Evolutionary conservation across 2,888 invertebrate genomes (phyloP), one percentile per base, ranked within the genome.

Genomic region (Stenoptilia bipunctidactyla): DNA sequence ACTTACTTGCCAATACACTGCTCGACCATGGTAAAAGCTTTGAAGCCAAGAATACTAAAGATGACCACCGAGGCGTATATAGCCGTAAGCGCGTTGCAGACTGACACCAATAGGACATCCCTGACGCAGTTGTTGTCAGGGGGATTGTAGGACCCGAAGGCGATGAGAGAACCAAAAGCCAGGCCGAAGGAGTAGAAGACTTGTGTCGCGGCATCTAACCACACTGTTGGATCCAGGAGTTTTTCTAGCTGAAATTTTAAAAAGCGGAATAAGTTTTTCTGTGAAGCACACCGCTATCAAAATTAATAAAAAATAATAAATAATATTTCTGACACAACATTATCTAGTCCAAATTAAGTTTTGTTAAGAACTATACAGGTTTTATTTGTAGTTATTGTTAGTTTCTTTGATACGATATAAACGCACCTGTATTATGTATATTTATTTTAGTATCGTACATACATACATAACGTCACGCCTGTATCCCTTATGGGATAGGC

Each of bases 121-220:
- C 94, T 85, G 39, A 96, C 94, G 70, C 96, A 96, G 85, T 97
- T 95, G 85, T 97, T 97, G 69, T 96, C 92, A 1, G 94, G 92
- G 0, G 94, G 92, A 71, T 97, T 97, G 85, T 97, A 97, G 50
- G 96, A 96, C 40, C 97, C 96, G 70, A 97, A 97, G 1, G 97
- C 96, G 56, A 97, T 96, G 43, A 97, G 85, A 1, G 96, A 97
- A 1, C 97, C 97, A 71, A 97, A 97, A 4, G 96, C 97, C 43
- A 97, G 84, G 1, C 97, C 97, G 69, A 96, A 94, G 1, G 96
- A 96, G 76, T 97, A 97, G 85, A 97, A 97, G 1, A 97, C 97
- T 84, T 97, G 97, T 0, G 97, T 97, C 1, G 97, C 97, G 1
- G 97, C 97, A 64, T 97, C 97, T 56, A 97, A 79, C 97, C 97